These are phyloP conservation scores for Hypomecis punctinalis DNA, from an alignment of 2,888 invertebrate species.

Conservation along the genomic window DNA sequence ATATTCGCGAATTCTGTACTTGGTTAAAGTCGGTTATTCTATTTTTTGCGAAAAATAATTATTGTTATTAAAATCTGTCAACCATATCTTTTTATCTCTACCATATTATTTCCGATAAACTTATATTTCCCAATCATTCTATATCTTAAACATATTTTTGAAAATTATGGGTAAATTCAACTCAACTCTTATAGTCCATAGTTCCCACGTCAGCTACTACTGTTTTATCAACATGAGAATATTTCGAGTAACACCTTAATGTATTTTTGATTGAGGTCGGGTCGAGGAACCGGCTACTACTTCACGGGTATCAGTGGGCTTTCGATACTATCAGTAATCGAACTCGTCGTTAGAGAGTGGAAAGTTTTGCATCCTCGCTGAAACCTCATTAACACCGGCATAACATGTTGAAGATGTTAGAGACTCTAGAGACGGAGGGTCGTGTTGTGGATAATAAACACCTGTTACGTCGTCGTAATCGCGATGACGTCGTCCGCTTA, in stretches of 20 bases:
- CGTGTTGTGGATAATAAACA: neutral
- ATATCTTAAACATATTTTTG: too few species aligned
- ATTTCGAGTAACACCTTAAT: slow-evolving; percentile 17
- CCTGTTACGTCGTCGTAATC: too few species aligned
- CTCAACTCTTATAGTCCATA: too few species aligned
- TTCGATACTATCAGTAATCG: slow-evolving; percentile 39
- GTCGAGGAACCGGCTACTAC: slow-evolving; percentile 17
- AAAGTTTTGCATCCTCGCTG: slow-evolving; percentile 28
- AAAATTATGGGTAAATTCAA: too few species aligned
- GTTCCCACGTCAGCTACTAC: neutral
- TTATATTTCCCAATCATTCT: too few species aligned
- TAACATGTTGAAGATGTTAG: neutral
- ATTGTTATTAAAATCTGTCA: too few species aligned
- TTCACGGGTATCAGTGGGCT: slow-evolving; percentile 24
- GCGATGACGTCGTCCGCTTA: neutral
- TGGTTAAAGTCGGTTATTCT: too few species aligned
- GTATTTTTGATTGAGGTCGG: slow-evolving; percentile 27
- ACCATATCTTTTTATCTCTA: too few species aligned
- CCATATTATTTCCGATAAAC: too few species aligned
- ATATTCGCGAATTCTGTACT: too few species aligned
- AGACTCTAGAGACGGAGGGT: neutral
- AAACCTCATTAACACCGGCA: slow-evolving; percentile 4
- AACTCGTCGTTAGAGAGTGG: slow-evolving; percentile 37
- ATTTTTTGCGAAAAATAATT: too few species aligned
- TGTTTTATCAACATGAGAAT: slow-evolving; percentile 2